Percentiles rank a stretch among this genome's conserved stretches.
These are phyloP conservation scores for Oryzias javanicus DNA, from an alignment of 2,113 vertebrate genomes.

Conservation along the genomic window DNA sequence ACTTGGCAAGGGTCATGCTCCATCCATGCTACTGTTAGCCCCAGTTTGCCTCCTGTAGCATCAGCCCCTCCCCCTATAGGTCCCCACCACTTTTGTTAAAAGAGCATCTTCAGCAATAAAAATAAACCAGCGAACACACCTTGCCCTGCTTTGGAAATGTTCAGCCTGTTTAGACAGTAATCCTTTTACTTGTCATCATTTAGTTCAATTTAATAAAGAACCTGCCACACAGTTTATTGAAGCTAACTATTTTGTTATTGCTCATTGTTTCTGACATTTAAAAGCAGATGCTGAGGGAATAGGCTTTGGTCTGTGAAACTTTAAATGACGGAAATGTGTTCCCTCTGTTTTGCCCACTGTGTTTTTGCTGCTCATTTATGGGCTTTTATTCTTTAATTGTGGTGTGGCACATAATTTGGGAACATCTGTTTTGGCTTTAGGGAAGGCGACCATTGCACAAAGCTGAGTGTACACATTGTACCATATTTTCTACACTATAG, in stretches of 20 bases:
- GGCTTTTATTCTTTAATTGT: slow-evolving; percentile 26
- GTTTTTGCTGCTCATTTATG: slow-evolving; percentile 53
- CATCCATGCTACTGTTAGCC: slow-evolving; percentile 42
- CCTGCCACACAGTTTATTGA: neutral
- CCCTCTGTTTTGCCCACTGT: slow-evolving; percentile 27
- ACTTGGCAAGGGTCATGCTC: slow-evolving; percentile 52
- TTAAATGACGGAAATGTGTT: slow-evolving; percentile 50
- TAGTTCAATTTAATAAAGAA: neutral
- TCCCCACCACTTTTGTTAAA: slow-evolving; percentile 27
- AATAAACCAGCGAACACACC: slow-evolving; percentile 3
- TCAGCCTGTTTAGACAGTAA: neutral
- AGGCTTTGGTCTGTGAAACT: slow-evolving; percentile 32
- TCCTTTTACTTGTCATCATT: neutral
- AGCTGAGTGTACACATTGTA: slow-evolving; percentile 20
- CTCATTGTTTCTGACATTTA: slow-evolving; percentile 34
- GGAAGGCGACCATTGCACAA: slow-evolving; percentile 31
- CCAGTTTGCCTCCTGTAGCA: slow-evolving; percentile 31
- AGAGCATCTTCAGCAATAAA: slow-evolving; percentile 13
- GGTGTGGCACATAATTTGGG: slow-evolving; percentile 44
- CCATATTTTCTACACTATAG: neutral
- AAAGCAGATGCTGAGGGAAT: slow-evolving; percentile 33
- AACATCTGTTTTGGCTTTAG: slow-evolving; percentile 65
- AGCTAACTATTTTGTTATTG: neutral
- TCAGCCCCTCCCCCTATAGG: slow-evolving; percentile 22
- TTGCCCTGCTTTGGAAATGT: neutral